Evolutionary conservation across 2,797 vertebrate species (phyloP), one percentile per base, ranked within the genome.

Genomic region (Hemibagrus guttatus): DNA sequence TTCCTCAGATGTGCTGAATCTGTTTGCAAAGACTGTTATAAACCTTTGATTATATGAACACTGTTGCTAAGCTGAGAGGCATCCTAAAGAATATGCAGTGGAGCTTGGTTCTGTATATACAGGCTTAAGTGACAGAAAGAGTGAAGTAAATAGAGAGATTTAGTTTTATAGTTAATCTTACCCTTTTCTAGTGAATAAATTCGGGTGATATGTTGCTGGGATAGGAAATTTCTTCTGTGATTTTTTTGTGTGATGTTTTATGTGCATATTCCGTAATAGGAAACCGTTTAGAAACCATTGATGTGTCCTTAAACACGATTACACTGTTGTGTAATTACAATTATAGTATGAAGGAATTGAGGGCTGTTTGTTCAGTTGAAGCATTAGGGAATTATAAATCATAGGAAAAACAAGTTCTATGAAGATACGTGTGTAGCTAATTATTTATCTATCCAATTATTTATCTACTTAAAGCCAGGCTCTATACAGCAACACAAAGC

Each of bases 1-100:
- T 76, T 63, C 68, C 83, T 85, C 42, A 19, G 23, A 39, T 35
- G 58, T 66, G n/a, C 76, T 61, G 56, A 83, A 78, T 76, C 39
- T n/a, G 35, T 63, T 46, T 63, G 58, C 39, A 64, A 74, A 75
- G 14, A 76, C 69, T 46, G 58, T 49, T 76, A 80, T 54, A 63
- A 49, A 28, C 58, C 76, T 4, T 39, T 86, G 74, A 3, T 79
- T 79, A 80, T 83, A 80, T 23, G 1, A 61, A 80, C 21, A 58
- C 17, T 86, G 13, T 56, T 68, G 1, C 66, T 84, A 1, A 19
- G 58, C 79, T 82, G 7, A 82, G 56, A 54, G 64, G 49, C 35
- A 39, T 84, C 58, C 19, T 59, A 79, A 21, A 39, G 19, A 58
- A 59, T 39, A 58, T 79, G 19, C n/a, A 56, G 52, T 58, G 21